Evolutionary conservation across 2,888 invertebrate genomes (phyloP).

Genomic region (Ectemnius lituratus): DNA sequence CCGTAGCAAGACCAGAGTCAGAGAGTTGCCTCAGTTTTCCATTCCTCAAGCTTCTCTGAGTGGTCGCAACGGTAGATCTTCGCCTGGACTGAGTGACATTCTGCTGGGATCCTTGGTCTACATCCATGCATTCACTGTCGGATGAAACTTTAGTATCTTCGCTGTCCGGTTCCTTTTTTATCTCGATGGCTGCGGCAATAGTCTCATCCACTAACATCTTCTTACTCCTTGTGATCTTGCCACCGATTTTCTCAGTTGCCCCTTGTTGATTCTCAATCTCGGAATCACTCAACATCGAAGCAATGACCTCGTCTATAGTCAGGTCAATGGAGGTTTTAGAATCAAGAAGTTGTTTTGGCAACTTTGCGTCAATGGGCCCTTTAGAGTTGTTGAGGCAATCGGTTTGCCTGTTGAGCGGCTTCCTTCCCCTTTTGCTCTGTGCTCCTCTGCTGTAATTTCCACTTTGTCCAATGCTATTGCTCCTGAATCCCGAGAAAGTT

Average conservation of each 20-base stretch:
- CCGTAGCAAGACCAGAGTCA: conserved; percentile 63
- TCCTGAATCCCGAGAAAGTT: conserved; percentile 58
- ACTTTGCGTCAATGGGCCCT: conserved; percentile 46
- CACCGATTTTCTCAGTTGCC: conserved; percentile 58
- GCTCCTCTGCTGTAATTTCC: conserved; percentile 46
- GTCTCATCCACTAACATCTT: conserved; percentile 67
- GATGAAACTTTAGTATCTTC: conserved; percentile 60
- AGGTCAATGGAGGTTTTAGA: conserved; percentile 71
- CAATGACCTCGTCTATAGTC: conserved; percentile 75
- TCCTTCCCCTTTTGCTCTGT: conserved; percentile 50
- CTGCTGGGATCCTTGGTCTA: conserved; percentile 40
- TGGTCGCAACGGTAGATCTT: conserved; percentile 62
- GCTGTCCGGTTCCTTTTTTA: conserved; percentile 67
- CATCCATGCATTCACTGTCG: conserved; percentile 59
- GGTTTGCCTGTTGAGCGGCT: conserved; percentile 44
- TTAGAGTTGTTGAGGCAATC: conserved; percentile 43
- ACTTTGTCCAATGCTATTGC: conserved; percentile 61
- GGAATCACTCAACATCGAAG: conserved; percentile 72
- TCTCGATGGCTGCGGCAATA: conserved; percentile 58
- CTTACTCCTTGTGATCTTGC: conserved; percentile 65
- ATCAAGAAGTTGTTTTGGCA: conserved; percentile 48
- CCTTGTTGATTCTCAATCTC: conserved; percentile 63
- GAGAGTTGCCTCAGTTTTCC: conserved; percentile 83
- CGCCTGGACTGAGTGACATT: conserved; percentile 62
- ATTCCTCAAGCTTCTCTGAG: conserved; percentile 82